These are phyloP conservation scores for Mellivora capensis DNA, from an alignment of 2,113 vertebrate genomes.

Conservation along the genomic window DNA sequence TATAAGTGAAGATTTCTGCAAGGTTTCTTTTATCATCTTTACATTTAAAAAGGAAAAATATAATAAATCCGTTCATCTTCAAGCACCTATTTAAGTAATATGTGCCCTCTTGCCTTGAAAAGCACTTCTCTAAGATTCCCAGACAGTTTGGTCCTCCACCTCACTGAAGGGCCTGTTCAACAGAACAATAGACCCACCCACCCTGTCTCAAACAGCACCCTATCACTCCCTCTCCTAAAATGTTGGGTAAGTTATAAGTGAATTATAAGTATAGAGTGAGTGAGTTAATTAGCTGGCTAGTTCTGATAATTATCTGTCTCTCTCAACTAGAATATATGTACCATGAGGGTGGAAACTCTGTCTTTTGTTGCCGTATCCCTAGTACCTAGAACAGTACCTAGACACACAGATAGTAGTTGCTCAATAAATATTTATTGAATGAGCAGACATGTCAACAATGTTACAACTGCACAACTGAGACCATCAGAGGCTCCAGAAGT, in stretches of 20 bases:
- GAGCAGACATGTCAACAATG: not conserved
- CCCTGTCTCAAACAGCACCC: not conserved
- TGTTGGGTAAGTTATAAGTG: not conserved
- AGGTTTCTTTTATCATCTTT: not conserved
- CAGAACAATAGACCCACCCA: not conserved
- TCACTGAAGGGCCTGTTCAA: not conserved
- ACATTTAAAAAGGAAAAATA: not conserved
- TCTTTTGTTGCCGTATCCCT: not conserved
- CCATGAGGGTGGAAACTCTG: not conserved
- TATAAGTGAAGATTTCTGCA: not conserved
- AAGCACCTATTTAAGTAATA: not conserved
- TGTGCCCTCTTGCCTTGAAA: not conserved
- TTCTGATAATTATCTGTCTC: not conserved
- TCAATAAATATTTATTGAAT: not conserved
- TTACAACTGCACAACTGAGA: not conserved
- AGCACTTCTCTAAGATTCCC: not conserved
- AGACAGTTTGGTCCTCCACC: not conserved
- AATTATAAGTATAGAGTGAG: not conserved
- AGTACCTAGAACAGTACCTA: not conserved
- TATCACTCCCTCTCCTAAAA: not conserved
- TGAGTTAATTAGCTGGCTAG: not conserved
- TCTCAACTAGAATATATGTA: not conserved
- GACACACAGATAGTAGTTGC: not conserved
- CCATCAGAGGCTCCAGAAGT: not conserved
- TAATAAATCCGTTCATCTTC: not conserved